Conservation (phyloP, 2,113 vertebrate genomes). For the Semicossyphus pulcher region DNA sequence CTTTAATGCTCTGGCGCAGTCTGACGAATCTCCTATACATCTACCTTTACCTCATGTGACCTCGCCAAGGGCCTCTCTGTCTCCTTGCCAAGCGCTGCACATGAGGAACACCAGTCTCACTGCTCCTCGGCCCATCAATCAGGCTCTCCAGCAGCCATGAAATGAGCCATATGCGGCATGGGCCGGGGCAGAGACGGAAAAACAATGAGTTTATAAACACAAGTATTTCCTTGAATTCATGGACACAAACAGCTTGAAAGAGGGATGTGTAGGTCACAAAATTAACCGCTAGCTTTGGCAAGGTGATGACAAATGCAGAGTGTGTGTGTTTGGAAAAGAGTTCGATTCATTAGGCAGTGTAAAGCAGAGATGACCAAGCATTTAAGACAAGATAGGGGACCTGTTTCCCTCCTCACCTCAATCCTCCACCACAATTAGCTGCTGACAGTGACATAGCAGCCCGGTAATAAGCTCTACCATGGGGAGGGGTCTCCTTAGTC, state of each 20-base stretch:
- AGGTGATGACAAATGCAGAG: conserved; percentile 19
- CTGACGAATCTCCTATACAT: conserved; percentile 25
- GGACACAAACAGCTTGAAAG: conserved; percentile 6
- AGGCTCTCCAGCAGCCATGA: conserved; percentile 70
- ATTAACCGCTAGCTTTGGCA: conserved; percentile 8
- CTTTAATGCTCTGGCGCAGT: conserved; percentile 10
- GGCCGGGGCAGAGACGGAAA: conserved; percentile 20
- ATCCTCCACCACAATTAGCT: conserved; percentile 54
- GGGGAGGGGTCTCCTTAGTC: conserved; percentile 27
- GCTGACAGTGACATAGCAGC: conserved; percentile 64
- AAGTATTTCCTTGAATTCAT: conserved; percentile 7
- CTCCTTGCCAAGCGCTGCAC: conserved; percentile 6
- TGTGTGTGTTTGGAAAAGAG: background rate
- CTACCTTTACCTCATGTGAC: conserved; percentile 52
- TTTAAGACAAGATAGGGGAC: conserved; percentile 37
- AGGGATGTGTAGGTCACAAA: background rate
- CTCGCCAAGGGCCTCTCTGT: conserved; percentile 12
- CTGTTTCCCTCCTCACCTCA: conserved; percentile 28
- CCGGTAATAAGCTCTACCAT: conserved; percentile 52
- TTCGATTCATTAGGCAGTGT: conserved; percentile 4
- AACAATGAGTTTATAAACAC: conserved; percentile 36
- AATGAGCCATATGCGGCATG: conserved; percentile 64
- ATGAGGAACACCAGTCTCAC: conserved; percentile 25
- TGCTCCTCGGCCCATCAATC: conserved; percentile 66
- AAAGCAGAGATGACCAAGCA: conserved; percentile 35